phyloP scores from a whole-genome alignment of 2,888 invertebrate genomes.

The Hirtodrosophila duncani region DNA sequence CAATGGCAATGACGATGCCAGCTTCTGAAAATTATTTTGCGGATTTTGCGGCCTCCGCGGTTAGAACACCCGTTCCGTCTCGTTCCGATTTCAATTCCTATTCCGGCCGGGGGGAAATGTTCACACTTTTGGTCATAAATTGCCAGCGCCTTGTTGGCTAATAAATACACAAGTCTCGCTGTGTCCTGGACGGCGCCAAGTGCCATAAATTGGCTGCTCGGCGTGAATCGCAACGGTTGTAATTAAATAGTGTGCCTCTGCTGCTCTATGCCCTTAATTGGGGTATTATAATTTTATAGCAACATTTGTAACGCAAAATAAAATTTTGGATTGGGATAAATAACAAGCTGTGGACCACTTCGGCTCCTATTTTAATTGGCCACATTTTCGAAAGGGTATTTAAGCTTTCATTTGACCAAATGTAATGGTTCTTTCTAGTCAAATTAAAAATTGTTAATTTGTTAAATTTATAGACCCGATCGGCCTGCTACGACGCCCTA shows the following conservation, averaged over 20 bases:
- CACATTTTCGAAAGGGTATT: too few species aligned
- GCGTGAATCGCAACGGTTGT: constrained; percentile 9
- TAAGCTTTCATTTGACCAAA: too few species aligned
- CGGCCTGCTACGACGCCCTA: too few species aligned
- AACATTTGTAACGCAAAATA: too few species aligned
- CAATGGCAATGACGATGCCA: too few species aligned
- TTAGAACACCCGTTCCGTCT: not conserved
- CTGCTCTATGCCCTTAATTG: too few species aligned
- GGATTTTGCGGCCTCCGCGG: constrained; percentile 60
- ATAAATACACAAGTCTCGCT: constrained; percentile 57
- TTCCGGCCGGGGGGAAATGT: constrained; percentile 4
- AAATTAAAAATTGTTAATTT: constrained; percentile 41
- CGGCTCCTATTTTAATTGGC: not conserved
- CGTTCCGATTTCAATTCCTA: too few species aligned
- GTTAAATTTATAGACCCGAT: constrained; percentile 3
- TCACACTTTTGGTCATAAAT: constrained; percentile 55
- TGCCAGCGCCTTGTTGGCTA: constrained; percentile 60
- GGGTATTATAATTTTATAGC: too few species aligned
- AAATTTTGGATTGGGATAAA: too few species aligned
- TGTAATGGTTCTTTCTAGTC: too few species aligned
- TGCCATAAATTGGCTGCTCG: constrained; percentile 55
- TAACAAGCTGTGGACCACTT: too few species aligned
- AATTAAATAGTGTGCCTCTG: constrained; percentile 60
- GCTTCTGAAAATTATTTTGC: constrained; percentile 64
- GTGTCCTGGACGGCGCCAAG: constrained; percentile 48